These are phyloP conservation scores for Beris morrisii DNA, from an alignment of 2,888 invertebrate genomes.

Conservation along the genomic window DNA sequence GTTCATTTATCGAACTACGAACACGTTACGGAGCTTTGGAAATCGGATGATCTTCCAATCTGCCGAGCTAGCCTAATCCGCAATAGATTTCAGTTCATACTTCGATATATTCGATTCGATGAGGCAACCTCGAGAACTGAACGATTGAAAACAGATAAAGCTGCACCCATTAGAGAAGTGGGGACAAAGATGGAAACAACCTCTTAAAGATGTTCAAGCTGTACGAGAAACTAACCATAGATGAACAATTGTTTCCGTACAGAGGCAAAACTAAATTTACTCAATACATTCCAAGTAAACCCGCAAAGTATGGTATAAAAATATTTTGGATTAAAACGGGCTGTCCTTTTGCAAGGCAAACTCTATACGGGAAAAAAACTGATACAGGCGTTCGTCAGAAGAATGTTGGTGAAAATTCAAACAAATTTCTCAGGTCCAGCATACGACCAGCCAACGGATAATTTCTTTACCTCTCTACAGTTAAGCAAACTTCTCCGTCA, in stretches of 20 bases:
- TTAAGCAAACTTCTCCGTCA: neutral
- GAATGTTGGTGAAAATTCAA: conserved; percentile 20
- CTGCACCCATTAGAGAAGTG: no score
- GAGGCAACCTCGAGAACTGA: no score
- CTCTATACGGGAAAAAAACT: conserved; percentile 43
- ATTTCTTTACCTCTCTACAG: conserved; percentile 22
- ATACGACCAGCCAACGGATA: conserved; percentile 10
- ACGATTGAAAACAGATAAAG: no score
- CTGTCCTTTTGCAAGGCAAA: conserved; percentile 41
- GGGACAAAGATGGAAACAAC: no score
- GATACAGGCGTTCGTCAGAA: conserved; percentile 40
- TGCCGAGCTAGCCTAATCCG: no score
- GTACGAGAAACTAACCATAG: no score
- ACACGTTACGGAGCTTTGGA: no score
- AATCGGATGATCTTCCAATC: no score
- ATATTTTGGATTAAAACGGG: conserved; percentile 43
- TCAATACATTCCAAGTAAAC: conserved; percentile 42
- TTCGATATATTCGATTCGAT: no score
- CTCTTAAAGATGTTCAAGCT: no score
- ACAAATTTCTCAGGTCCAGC: neutral
- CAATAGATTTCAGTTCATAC: no score
- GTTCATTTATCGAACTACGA: no score
- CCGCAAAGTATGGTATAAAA: conserved; percentile 45
- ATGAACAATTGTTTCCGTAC: conserved; percentile 43
- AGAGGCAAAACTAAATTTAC: conserved; percentile 42